Evolutionary conservation across 2,113 vertebrate genomes (phyloP).

Genomic region (Apeltes quadracus): DNA sequence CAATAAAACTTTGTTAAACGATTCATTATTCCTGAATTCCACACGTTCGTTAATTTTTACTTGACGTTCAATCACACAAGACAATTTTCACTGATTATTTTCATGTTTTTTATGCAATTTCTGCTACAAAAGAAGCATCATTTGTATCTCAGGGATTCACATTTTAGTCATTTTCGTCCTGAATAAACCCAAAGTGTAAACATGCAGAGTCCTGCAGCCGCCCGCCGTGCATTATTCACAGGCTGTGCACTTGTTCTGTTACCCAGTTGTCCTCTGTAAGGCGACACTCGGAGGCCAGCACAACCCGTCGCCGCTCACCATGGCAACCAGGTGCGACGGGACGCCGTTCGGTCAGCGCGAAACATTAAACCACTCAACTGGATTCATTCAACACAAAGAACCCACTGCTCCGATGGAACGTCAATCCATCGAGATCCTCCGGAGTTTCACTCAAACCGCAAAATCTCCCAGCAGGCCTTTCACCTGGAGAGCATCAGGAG

Average conservation of each 20-base stretch:
- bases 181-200: slow-evolving; percentile 26
- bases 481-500: background rate
- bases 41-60: background rate
- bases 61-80: slow-evolving; percentile 5
- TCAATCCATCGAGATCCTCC: background rate
- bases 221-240: slow-evolving; percentile 49
- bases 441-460: slow-evolving; percentile 3
- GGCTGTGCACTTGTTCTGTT: slow-evolving; percentile 30
- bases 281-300: slow-evolving; percentile 24
- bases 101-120: slow-evolving; percentile 23
- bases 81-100: background rate
- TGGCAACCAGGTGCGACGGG: slow-evolving; percentile 42
- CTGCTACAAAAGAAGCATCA: slow-evolving; percentile 2
- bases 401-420: slow-evolving; percentile 1
- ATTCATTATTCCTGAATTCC: background rate
- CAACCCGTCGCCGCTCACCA: slow-evolving; percentile 58
- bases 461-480: slow-evolving; percentile 7
- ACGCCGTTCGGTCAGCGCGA: background rate
- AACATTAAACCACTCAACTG: slow-evolving; percentile 11
- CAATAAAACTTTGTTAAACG: background rate
- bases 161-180: slow-evolving; percentile 23
- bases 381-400: slow-evolving; percentile 46
- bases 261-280: slow-evolving; percentile 44
- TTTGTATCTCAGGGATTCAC: slow-evolving; percentile 43
- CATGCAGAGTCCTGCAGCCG: background rate